Conservation (phyloP, 1,140 invertebrate genomes). For the Latrodectus geometricus region DNA sequence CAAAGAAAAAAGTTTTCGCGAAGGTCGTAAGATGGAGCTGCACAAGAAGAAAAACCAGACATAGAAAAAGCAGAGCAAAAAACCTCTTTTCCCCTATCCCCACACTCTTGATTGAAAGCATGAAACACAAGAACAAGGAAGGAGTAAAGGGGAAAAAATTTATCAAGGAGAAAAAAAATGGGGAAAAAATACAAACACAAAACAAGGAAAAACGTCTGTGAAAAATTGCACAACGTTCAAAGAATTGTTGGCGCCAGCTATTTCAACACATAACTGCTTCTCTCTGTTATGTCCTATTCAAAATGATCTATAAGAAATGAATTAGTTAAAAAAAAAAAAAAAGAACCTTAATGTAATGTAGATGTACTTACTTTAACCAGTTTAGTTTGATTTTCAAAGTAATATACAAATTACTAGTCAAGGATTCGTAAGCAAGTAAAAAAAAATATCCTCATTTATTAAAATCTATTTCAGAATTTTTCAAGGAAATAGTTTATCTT, state of each 20-base stretch:
- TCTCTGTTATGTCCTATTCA: constrained; percentile 5
- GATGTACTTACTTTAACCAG: neutral
- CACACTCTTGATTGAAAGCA: constrained; percentile 31
- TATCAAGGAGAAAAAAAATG: constrained; percentile 27
- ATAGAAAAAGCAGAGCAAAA: constrained; percentile 54
- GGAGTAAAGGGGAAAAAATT: constrained; percentile 18
- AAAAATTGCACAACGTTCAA: constrained; percentile 38
- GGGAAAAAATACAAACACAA: neutral
- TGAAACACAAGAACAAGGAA: constrained; percentile 59
- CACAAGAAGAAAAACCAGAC: constrained; percentile 61
- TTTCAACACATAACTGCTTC: constrained; percentile 4
- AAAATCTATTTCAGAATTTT: neutral
- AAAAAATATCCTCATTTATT: neutral
- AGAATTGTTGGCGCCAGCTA: constrained; percentile 25
- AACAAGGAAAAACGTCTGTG: constrained; percentile 55
- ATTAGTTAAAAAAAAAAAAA: neutral
- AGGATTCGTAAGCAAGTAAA: neutral
- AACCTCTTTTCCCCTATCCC: neutral
- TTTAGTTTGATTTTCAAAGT: neutral
- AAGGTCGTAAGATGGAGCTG: constrained; percentile 45
- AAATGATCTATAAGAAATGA: constrained; percentile 11
- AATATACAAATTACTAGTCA: neutral
- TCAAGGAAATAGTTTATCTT: neutral
- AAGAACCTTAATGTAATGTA: neutral
- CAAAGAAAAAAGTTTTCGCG: constrained; percentile 40